Evolutionary conservation across 1,140 invertebrate species (phyloP).

Genomic region (Zaprionus africanus): DNA sequence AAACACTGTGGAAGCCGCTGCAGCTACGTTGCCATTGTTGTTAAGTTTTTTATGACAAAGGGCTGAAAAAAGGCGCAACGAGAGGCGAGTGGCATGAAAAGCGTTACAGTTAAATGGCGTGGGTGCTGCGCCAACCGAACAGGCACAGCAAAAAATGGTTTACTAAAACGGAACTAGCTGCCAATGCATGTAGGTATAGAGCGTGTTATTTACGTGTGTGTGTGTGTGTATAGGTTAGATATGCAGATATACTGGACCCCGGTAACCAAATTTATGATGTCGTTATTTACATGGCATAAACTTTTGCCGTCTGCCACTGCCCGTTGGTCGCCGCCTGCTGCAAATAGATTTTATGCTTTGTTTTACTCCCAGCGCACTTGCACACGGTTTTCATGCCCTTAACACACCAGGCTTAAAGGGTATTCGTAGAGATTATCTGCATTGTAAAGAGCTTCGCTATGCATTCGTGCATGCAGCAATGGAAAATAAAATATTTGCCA

Average conservation of each 20-base stretch:
- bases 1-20: constrained; percentile 26
- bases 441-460: neutral
- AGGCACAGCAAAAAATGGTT: constrained; percentile 41
- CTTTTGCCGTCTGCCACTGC: constrained; percentile 50
- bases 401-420: constrained; percentile 18
- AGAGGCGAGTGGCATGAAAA: constrained; percentile 56
- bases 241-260: constrained; percentile 51
- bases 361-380: constrained; percentile 59
- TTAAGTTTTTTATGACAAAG: constrained; percentile 72
- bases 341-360: constrained; percentile 78
- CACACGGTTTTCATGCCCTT: constrained; percentile 30
- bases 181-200: constrained; percentile 34
- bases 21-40: constrained; percentile 56
- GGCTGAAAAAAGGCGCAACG: constrained; percentile 1
- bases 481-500: neutral
- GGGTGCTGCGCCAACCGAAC: constrained; percentile 23
- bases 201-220: constrained; percentile 14
- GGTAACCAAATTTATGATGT: constrained; percentile 80
- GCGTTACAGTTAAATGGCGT: constrained; percentile 70
- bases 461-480: neutral
- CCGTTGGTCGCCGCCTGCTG: constrained; percentile 44
- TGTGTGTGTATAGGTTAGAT: constrained; percentile 51
- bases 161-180: constrained; percentile 74
- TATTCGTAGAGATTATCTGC: neutral
- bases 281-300: constrained; percentile 81